Percentiles rank a stretch among this genome's conserved stretches.
These are phyloP conservation scores for Deilephila porcellus DNA, from an alignment of 2,888 invertebrate species.

Conservation along the genomic window DNA sequence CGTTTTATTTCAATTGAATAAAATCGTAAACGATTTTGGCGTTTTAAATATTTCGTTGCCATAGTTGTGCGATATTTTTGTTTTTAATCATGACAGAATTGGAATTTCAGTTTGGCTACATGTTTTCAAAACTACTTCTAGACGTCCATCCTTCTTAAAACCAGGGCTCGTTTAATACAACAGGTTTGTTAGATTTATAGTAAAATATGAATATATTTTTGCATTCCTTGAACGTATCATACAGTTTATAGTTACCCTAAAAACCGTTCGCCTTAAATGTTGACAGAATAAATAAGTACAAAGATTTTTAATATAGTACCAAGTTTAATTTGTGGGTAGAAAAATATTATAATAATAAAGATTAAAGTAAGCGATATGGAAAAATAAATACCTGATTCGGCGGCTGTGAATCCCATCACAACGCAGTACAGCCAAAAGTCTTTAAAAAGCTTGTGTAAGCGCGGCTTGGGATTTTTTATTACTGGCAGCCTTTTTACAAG, in stretches of 20 bases:
- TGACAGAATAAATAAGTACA: constrained; percentile 6
- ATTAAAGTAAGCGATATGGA: neutral
- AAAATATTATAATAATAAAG: constrained; percentile 22
- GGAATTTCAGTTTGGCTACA: no score
- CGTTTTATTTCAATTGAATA: neutral
- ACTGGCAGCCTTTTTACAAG: constrained; percentile 94
- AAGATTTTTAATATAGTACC: constrained; percentile 12
- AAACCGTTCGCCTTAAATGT: neutral
- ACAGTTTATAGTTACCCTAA: neutral
- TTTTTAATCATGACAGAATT: no score
- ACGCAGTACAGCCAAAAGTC: constrained; percentile 99
- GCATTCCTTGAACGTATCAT: no score
- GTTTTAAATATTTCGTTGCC: neutral
- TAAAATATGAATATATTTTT: no score
- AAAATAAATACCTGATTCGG: constrained; percentile 86
- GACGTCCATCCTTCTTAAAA: no score
- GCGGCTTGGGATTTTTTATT: constrained; percentile 95
- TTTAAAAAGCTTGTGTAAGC: constrained; percentile 97
- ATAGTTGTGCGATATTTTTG: no score
- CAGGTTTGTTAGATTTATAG: no score
- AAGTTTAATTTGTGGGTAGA: constrained; percentile 47
- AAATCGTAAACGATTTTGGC: neutral
- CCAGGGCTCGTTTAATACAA: no score
- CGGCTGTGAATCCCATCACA: constrained; percentile 98
- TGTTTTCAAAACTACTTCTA: no score